Conservation (phyloP, 2,113 vertebrate species). For the Embiotoca jacksoni region DNA sequence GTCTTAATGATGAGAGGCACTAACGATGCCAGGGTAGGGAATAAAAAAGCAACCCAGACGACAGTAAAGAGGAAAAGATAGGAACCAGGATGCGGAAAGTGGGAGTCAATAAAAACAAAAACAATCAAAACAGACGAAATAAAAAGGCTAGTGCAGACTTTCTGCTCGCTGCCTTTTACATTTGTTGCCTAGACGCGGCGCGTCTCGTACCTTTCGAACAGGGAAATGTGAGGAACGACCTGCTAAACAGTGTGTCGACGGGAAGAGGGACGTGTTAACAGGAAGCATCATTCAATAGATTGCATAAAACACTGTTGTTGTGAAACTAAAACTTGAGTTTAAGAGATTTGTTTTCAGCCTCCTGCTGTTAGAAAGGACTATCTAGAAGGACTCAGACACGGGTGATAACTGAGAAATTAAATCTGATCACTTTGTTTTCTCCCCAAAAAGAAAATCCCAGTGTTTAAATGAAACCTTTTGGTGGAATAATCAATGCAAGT, state of each 20-base stretch:
- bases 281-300: background rate
- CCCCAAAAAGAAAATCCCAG: background rate
- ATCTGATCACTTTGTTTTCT: background rate
- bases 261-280: conserved; percentile 23
- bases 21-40: conserved; percentile 30
- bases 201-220: conserved; percentile 1
- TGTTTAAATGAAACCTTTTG: background rate
- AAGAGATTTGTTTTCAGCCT: conserved; percentile 3
- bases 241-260: conserved; percentile 19
- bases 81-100: conserved; percentile 7
- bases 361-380: conserved; percentile 14
- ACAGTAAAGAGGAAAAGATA: conserved; percentile 49
- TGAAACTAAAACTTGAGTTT: conserved; percentile 38
- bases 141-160: conserved; percentile 15
- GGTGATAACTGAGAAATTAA: background rate
- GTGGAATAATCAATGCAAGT: background rate
- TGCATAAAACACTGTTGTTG: conserved; percentile 5
- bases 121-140: conserved; percentile 26
- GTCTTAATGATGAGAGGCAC: conserved; percentile 66
- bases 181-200: background rate
- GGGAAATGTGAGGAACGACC: conserved; percentile 1
- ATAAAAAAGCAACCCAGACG: conserved; percentile 45
- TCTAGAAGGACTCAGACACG: background rate
- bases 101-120: conserved; percentile 57
- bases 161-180: conserved; percentile 49